Evolutionary conservation across 2,888 invertebrate genomes (phyloP).

Genomic region (Drosophila neotestacea): DNA sequence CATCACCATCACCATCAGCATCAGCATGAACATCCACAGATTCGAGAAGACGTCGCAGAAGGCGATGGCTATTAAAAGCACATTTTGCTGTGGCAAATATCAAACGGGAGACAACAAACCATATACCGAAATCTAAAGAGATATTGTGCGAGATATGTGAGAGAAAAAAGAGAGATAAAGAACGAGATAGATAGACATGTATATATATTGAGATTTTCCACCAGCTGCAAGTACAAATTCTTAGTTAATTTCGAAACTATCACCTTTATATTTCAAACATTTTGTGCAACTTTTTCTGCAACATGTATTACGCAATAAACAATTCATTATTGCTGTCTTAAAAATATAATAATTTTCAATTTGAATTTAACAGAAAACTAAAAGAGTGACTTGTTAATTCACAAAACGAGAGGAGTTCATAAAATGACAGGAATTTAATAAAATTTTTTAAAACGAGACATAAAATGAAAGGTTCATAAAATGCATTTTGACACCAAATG

Average conservation of each 20-base stretch:
- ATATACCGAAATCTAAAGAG: not conserved
- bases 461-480: too few species aligned
- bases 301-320: not conserved
- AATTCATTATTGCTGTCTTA: too few species aligned
- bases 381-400: too few species aligned
- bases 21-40: not conserved
- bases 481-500: too few species aligned
- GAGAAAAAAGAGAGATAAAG: not conserved
- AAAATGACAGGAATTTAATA: too few species aligned
- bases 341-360: too few species aligned
- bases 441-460: too few species aligned
- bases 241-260: slow-evolving; percentile 6
- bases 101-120: not conserved
- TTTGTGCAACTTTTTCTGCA: slow-evolving; percentile 4
- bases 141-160: not conserved
- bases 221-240: slow-evolving; percentile 1
- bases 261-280: not conserved
- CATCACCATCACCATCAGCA: not conserved
- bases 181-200: not conserved
- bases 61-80: slow-evolving; percentile 10
- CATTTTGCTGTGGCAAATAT: slow-evolving; percentile 7
- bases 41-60: slow-evolving; percentile 5
- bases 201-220: not conserved
- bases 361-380: too few species aligned
- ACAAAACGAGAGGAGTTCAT: too few species aligned